Conservation (phyloP, 2,888 invertebrate species). For the Dryobota labecula region DNA sequence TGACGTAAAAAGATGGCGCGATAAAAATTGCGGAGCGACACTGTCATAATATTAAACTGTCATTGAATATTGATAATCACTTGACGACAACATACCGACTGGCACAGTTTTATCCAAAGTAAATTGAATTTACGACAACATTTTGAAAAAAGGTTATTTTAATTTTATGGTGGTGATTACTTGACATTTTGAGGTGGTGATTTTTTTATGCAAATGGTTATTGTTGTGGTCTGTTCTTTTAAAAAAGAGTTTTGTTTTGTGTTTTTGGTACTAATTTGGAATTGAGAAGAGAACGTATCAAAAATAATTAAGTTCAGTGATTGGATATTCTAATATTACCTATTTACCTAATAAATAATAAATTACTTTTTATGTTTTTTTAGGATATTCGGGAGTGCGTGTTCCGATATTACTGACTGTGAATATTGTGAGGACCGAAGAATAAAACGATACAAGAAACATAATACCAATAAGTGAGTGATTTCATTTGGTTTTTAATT, state of each 20-base stretch:
- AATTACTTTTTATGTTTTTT: slow-evolving; percentile 34
- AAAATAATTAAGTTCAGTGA: background rate
- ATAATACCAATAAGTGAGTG: slow-evolving; percentile 67
- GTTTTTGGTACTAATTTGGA: background rate
- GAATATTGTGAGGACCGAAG: slow-evolving; percentile 79
- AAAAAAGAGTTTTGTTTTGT: background rate
- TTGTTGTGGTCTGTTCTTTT: background rate
- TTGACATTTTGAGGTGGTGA: background rate
- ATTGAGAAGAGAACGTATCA: background rate
- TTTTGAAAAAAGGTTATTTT: background rate
- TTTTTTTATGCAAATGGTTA: background rate
- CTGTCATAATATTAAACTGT: slow-evolving; percentile 45
- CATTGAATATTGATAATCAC: slow-evolving; percentile 54
- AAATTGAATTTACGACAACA: background rate
- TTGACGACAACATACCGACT: slow-evolving; percentile 56
- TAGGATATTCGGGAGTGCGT: slow-evolving; percentile 83
- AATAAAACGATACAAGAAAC: slow-evolving; percentile 56
- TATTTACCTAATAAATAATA: background rate
- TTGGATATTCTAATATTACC: background rate
- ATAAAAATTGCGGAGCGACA: slow-evolving; percentile 45
- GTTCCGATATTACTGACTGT: slow-evolving; percentile 87
- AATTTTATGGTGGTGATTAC: background rate
- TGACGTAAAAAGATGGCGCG: slow-evolving; percentile 43
- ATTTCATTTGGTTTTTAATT: too few relatives aligned
- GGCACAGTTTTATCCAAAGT: slow-evolving; percentile 20